Evolutionary conservation across 2,113 vertebrate genomes (phyloP), one percentile per base, ranked within the genome.

Genomic region (Alligator mississippiensis): DNA sequence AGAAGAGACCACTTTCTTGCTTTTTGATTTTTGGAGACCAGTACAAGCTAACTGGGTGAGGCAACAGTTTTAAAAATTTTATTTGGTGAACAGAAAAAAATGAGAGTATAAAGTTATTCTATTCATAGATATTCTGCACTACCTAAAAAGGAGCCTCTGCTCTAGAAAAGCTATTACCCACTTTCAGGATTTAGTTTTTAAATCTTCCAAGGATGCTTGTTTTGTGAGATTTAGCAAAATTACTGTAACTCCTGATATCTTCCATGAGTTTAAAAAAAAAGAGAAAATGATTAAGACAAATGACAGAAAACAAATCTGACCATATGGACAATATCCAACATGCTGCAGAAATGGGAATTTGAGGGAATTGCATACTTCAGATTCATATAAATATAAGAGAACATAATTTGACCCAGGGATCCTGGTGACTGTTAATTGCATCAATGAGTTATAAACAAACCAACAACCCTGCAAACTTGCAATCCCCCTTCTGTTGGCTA

Each of bases 1-100:
- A 66, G 78, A 84, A 84, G 91, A 85, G 57, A 82, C 47, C 62
- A 89, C 75, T 94, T 93, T 79, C 80, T 92, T 80, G 34, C 25
- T 2, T 27, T 78, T 60, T 63, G 21, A 16, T 79, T 78, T 80
- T 60, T 80, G 93, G 74, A 83, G 17, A 91, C 5, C 24, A 86
- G 84, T 27, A 60, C 62, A 79, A 92, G 21, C 12, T 54, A 25
- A 75, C 15, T 14, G 61, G 16, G 11, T 18, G 72, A 93, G 85
- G 64, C 85, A 94, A 55, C 85, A 89, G 28, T 19, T 14, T 11
- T 5, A 10, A 11, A 16, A 30, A 19, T 11, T 85, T 62, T 47
- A 27, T 10, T 57, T 64, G 13, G 9, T 18, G 21, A 55, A 25
- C 0, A 0, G 2, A 4, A 11, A 7, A 61, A 12, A 79, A 61